Percentiles rank a stretch among this genome's conserved stretches.
phyloP scores from a whole-genome alignment of 2,888 invertebrate species.

The Empis stercorea region DNA sequence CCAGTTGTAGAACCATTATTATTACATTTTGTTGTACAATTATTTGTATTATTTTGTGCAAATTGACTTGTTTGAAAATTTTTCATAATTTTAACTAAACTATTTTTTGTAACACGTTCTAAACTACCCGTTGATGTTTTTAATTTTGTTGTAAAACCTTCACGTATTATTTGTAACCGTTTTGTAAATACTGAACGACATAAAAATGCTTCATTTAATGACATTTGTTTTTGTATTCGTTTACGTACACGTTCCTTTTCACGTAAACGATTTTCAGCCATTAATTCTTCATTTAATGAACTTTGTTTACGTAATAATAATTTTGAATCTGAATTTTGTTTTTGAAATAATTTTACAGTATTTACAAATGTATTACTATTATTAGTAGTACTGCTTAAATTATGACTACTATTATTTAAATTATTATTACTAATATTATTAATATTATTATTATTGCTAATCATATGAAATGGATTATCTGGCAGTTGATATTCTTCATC shows the following conservation, averaged over 20 bases:
- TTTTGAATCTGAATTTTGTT: constrained; percentile 26
- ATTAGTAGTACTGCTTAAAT: constrained; percentile 6
- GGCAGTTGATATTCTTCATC: constrained; percentile 44
- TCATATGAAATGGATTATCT: constrained; percentile 25
- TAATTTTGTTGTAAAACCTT: constrained; percentile 70
- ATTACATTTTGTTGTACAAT: constrained; percentile 26
- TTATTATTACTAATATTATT: constrained; percentile 24
- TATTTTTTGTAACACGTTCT: constrained; percentile 70
- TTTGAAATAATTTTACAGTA: constrained; percentile 1
- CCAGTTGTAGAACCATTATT: neutral
- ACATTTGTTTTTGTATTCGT: constrained; percentile 80
- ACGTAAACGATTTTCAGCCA: constrained; percentile 70
- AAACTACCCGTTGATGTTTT: constrained; percentile 72
- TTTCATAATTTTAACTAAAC: constrained; percentile 73
- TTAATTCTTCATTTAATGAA: constrained; percentile 77
- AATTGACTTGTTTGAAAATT: constrained; percentile 42
- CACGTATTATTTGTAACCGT: constrained; percentile 33
- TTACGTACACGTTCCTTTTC: constrained; percentile 72
- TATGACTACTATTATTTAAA: constrained; percentile 14
- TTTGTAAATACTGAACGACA: constrained; percentile 39
- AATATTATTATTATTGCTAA: constrained; percentile 26
- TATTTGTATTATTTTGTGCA: constrained; percentile 4
- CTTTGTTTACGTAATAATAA: constrained; percentile 50
- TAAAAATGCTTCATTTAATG: constrained; percentile 74
- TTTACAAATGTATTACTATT: constrained; percentile 1